Conservation (phyloP, 2,113 vertebrate species). For the Drymodes brunneopygia region DNA sequence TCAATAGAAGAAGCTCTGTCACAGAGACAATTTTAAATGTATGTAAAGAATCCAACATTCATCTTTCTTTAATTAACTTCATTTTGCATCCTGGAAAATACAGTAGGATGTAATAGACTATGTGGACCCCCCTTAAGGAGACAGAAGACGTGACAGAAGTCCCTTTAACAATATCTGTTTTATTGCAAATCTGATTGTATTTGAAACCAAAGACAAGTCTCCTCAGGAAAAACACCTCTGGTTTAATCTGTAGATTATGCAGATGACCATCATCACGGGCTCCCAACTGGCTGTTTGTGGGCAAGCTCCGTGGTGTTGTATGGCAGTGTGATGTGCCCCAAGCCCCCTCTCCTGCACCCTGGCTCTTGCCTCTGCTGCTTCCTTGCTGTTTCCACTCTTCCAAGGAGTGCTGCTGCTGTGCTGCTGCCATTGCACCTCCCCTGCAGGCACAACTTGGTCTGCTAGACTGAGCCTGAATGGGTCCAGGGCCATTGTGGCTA, state of each 20-base stretch:
- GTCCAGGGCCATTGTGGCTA: not conserved
- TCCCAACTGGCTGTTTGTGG: rapidly evolving
- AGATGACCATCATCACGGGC: rapidly evolving
- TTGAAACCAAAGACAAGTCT: not conserved
- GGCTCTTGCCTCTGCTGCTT: not conserved
- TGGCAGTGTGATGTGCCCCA: rapidly evolving
- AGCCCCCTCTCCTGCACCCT: not conserved
- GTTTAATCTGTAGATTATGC: not conserved
- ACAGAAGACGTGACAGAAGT: not conserved
- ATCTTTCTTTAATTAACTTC: not conserved
- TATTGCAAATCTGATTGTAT: not conserved
- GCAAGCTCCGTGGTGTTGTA: not conserved
- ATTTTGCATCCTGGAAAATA: not conserved
- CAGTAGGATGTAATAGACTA: not conserved
- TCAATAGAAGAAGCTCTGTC: not conserved
- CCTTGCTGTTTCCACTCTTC: not conserved
- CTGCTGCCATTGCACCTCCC: not conserved
- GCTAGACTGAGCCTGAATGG: not conserved
- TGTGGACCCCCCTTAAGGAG: not conserved
- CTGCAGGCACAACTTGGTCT: not conserved
- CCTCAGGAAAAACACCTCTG: not conserved
- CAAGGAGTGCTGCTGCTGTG: not conserved
- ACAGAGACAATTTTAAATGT: not conserved
- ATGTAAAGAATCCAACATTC: not conserved
- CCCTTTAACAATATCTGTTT: not conserved